Base-by-base conservation (phyloP, 1,140 invertebrate species). In the Neodiprion pinetum region DNA sequence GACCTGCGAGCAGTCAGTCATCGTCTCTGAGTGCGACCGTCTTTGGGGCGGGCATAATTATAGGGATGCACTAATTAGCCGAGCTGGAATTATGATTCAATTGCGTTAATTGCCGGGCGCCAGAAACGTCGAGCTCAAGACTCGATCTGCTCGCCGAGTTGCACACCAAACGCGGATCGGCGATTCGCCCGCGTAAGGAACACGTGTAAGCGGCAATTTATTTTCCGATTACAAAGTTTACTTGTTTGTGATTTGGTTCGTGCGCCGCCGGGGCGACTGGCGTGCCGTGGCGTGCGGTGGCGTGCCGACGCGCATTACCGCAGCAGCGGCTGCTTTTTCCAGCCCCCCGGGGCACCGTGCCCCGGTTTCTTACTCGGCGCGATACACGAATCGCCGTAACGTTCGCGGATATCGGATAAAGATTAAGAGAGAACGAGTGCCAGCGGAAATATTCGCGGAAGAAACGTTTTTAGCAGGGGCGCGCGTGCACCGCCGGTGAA, bases 371-470 rank as follows among this genome's bases (percentile, higher is more conserved):
- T 40, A 9, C 21, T 71, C 40, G 7, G 4, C 14, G 28, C 66
- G 70, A 69, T 75, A 73, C 17, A 72, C 75, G 68, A 73, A 78
- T 75, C 69, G 80, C 69, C 78, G 68, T 74, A 76, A 72, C 48
- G 75, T 72, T 79, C 70, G 28, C 28, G 75, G 81, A 79, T 82
- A 82, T 82, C 79, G 80, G 78, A 80, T 82, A 82, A 79, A 82
- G 81, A 82, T 82, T 82, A 82, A 78, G 71, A 78, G 71, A 74
- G 76, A 40, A 40, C 72, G 4, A 71, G 68, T 66, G n/a, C 70
- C 70, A 48, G 48, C 48, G 40, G 12, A 47, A 69, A 69, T 71
- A 71, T 71, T 17, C 53, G 9, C n/a, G 7, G 53, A 61, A 61
- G 11, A 61, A 61, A 61, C 53, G 53, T 5, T 14, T 61, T 61